These are phyloP conservation scores for Zophobas atratus DNA, from an alignment of 1,140 invertebrate species.

Conservation along the genomic window DNA sequence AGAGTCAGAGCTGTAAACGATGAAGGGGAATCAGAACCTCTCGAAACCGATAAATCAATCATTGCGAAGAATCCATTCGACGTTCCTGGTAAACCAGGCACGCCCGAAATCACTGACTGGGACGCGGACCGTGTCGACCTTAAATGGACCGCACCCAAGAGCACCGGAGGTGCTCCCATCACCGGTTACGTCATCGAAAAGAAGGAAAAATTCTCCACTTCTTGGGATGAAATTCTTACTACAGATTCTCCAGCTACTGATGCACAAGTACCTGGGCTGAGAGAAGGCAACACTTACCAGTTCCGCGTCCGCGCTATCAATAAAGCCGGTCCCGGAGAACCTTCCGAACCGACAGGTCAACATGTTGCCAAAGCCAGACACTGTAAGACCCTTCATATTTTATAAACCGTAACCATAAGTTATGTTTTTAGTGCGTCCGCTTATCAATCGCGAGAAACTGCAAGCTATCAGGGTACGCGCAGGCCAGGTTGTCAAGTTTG, in stretches of 20 bases:
- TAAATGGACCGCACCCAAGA: constrained; percentile 93
- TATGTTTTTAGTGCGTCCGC: constrained; percentile 83
- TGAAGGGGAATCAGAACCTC: constrained; percentile 96
- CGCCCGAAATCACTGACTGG: constrained; percentile 93
- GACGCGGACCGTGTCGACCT: constrained; percentile 93
- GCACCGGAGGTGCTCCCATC: constrained; percentile 94
- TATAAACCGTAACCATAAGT: constrained; percentile 13
- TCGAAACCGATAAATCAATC: constrained; percentile 89
- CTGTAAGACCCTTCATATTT: constrained; percentile 75
- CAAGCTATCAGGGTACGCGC: constrained; percentile 91
- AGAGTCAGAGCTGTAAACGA: constrained; percentile 98
- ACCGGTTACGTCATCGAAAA: constrained; percentile 97
- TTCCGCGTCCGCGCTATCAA: constrained; percentile 95
- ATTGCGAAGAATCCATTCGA: constrained; percentile 96
- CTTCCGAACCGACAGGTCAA: constrained; percentile 90
- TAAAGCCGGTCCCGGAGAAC: constrained; percentile 93
- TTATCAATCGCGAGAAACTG: constrained; percentile 93
- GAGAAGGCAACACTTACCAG: constrained; percentile 94
- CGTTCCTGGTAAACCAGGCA: constrained; percentile 89
- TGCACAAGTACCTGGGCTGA: constrained; percentile 87
- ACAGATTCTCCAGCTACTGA: constrained; percentile 84
- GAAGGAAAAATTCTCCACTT: constrained; percentile 91
- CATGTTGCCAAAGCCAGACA: constrained; percentile 92
- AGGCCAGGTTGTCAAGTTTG: constrained; percentile 91
- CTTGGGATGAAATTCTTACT: constrained; percentile 91